Base-by-base conservation (phyloP, 1,140 invertebrate species). In the Cotesia chilonis region DNA sequence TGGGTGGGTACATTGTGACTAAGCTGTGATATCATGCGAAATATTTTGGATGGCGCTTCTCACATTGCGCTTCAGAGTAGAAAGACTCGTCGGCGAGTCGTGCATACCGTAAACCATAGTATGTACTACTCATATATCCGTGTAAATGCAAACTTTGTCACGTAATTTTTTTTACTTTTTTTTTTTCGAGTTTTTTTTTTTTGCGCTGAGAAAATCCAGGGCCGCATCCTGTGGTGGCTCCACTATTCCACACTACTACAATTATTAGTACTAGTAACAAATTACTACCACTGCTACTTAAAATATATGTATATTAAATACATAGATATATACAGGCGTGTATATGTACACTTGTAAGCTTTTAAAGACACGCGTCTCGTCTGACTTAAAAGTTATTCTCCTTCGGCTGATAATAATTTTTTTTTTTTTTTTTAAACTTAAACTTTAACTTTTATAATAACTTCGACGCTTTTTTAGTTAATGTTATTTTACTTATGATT, bases 131-230 rank as follows among this genome's bases (percentile, higher is more conserved):
- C 41, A 47, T 68, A 38, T 74, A 76, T 81, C 74, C 80, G 76
- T 80, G 81, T 80, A 78, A 80, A 81, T 79, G 82, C 80, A 79
- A 81, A 84, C 76, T 85, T 85, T 83, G 83, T 85, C 83, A 85
- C 83, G 83, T 85, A 85, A 84, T 83, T 84, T 84, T 84, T 73
- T 73, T 72, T 71, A 14, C 55, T 20, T 77, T 72, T 84, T 73
- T 72, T 35, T 61, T 20, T 77, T 72, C 80, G 75, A 72, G 2
- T 47, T 47, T 47, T 47, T 47, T 47, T 47, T 47, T 47, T 47
- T 47, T 47, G 41, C 41, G 41, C 41, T 7, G 41, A 47, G 41
- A 47, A 47, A 47, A 47, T 71, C 73, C 81, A 81, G 81, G 79
- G 78, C 77, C 73, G 67, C 67, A 68, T 68, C 67, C 67, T 68